Evolutionary conservation across 2,888 invertebrate genomes (phyloP).

Genomic region (Nesidiocoris tenuis): DNA sequence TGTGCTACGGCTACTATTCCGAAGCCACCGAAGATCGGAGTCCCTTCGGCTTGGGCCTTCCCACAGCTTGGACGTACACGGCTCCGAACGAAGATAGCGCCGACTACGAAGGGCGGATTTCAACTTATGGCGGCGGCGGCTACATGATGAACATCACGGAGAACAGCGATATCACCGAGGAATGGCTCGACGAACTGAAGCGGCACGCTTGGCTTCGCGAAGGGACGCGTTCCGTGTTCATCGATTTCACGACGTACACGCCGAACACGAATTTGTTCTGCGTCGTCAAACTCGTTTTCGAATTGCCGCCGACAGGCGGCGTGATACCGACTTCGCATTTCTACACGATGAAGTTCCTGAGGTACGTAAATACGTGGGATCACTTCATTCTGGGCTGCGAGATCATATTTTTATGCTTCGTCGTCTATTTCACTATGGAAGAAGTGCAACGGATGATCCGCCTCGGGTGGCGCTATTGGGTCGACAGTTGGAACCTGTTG

Average conservation of each 20-base stretch:
- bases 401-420: slow-evolving; percentile 27
- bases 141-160: slow-evolving; percentile 60
- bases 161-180: slow-evolving; percentile 55
- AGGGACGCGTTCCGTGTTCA: slow-evolving; percentile 66
- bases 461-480: slow-evolving; percentile 3
- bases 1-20: slow-evolving; percentile 62
- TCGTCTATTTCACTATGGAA: slow-evolving; percentile 34
- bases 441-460: slow-evolving; percentile 23
- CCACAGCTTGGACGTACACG: slow-evolving; percentile 24
- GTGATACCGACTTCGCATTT: slow-evolving; percentile 35
- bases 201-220: slow-evolving; percentile 65
- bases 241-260: slow-evolving; percentile 74
- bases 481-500: slow-evolving; percentile 19
- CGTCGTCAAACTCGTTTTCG: slow-evolving; percentile 53
- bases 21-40: slow-evolving; percentile 58
- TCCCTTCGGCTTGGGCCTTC: slow-evolving; percentile 24
- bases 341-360: slow-evolving; percentile 38
- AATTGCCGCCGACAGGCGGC: slow-evolving; percentile 36
- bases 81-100: slow-evolving; percentile 50
- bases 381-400: slow-evolving; percentile 36
- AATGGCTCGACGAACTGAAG: slow-evolving; percentile 58
- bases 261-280: slow-evolving; percentile 71
- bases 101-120: slow-evolving; percentile 60
- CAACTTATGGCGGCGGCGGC: slow-evolving; percentile 61
- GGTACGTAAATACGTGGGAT: slow-evolving; percentile 38